Conservation (phyloP, 2,888 invertebrate genomes). For the Hypselothyrea guttata region DNA sequence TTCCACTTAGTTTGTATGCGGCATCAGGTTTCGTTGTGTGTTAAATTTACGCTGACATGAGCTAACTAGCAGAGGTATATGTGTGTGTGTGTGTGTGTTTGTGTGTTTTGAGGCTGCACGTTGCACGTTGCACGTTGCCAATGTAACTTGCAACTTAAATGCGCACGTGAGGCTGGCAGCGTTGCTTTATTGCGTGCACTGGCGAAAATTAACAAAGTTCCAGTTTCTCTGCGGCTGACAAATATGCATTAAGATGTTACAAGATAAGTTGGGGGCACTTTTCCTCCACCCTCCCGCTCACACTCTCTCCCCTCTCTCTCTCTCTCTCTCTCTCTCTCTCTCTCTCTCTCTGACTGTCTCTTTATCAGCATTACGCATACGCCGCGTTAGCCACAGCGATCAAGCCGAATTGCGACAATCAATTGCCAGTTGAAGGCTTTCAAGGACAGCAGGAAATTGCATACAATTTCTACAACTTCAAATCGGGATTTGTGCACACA, state of each 20-base stretch:
- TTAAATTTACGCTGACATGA: conserved; percentile 76
- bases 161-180: conserved; percentile 63
- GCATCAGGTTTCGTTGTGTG: conserved; percentile 72
- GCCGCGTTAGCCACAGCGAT: conserved; percentile 24
- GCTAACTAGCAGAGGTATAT: conserved; percentile 67
- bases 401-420: conserved; percentile 17
- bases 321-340: too few relatives aligned
- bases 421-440: conserved; percentile 22
- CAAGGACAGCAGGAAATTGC: conserved; percentile 21
- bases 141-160: conserved; percentile 75
- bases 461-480: conserved; percentile 13
- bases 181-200: conserved; percentile 72
- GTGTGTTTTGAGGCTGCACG: too few relatives aligned
- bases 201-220: conserved; percentile 67
- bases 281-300: too few relatives aligned
- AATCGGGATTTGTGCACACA: conserved; percentile 11
- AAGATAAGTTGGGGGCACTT: conserved; percentile 3
- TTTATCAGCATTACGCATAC: conserved; percentile 24
- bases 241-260: conserved; percentile 35
- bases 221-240: conserved; percentile 16
- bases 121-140: conserved; percentile 59
- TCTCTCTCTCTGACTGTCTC: too few relatives aligned
- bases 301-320: too few relatives aligned
- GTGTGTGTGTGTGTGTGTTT: conserved; percentile 22
- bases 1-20: conserved; percentile 64